A percentile compares a stretch with the other conserved stretches of the same genome.
These are phyloP conservation scores for Tipula helvola DNA, from an alignment of 2,888 invertebrate species.

Conservation along the genomic window DNA sequence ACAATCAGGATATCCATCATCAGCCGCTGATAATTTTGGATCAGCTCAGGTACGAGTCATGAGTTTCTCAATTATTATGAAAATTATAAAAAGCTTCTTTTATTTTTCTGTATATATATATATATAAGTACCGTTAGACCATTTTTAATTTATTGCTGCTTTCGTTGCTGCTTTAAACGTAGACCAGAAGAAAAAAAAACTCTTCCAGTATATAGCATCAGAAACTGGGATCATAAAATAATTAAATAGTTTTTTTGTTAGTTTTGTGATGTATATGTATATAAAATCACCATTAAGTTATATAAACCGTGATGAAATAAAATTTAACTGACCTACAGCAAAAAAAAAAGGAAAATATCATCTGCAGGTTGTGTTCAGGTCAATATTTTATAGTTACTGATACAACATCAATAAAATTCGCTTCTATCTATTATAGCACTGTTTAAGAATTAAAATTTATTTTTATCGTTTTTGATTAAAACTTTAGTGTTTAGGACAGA, in stretches of 20 bases:
- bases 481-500: neutral
- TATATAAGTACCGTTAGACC: neutral
- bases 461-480: neutral
- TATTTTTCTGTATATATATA: too few species aligned
- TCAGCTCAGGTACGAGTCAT: neutral
- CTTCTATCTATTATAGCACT: neutral
- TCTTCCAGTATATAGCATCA: neutral
- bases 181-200: neutral
- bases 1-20: neutral
- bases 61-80: conserved; percentile 4
- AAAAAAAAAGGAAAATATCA: too few species aligned
- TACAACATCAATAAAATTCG: neutral
- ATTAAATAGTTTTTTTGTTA: neutral
- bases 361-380: too few species aligned
- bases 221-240: neutral
- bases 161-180: neutral
- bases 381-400: too few species aligned
- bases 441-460: neutral
- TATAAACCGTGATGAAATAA: neutral
- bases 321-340: neutral
- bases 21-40: neutral
- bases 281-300: neutral
- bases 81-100: neutral
- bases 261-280: neutral
- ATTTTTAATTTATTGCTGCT: neutral